These are phyloP conservation scores for Galerucella nymphaeae DNA, from an alignment of 2,888 invertebrate genomes.

Conservation along the genomic window DNA sequence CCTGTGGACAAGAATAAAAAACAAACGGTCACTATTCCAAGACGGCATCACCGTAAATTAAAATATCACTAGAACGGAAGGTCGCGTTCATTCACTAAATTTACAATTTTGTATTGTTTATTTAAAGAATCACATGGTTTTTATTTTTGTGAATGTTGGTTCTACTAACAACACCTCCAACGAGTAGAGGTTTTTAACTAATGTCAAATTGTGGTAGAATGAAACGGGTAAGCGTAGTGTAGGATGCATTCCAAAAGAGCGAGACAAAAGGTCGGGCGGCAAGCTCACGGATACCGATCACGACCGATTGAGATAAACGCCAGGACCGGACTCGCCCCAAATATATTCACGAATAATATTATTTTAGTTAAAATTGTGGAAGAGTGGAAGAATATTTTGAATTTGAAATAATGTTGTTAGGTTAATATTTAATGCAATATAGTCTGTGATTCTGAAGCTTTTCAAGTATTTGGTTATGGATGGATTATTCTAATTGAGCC, in stretches of 20 bases:
- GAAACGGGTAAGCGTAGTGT: too few species aligned
- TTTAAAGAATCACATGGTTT: slow-evolving; percentile 28
- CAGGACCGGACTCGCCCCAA: slow-evolving; percentile 25
- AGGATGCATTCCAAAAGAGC: slow-evolving; percentile 37
- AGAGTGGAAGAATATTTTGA: too few species aligned
- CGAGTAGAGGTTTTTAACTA: slow-evolving; percentile 23
- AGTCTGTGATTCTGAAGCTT: too few species aligned
- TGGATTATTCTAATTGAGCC: too few species aligned
- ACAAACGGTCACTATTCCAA: slow-evolving; percentile 16
- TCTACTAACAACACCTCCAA: neutral
- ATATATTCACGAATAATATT: neutral
- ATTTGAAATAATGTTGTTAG: too few species aligned
- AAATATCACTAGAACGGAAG: slow-evolving; percentile 7
- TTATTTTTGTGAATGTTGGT: neutral
- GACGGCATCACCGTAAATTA: slow-evolving; percentile 11
- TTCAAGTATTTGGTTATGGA: too few species aligned
- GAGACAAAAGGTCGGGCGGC: slow-evolving; percentile 33
- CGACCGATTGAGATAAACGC: slow-evolving; percentile 37
- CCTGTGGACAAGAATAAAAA: slow-evolving; percentile 36
- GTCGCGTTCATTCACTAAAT: slow-evolving; percentile 21
- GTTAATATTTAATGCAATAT: too few species aligned
- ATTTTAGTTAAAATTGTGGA: neutral
- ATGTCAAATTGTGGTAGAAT: slow-evolving; percentile 22
- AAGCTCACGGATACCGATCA: slow-evolving; percentile 35
- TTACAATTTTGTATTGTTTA: slow-evolving; percentile 11